Base-by-base conservation (phyloP, 1,140 invertebrate genomes). In the Gonioctena quinquepunctata region DNA sequence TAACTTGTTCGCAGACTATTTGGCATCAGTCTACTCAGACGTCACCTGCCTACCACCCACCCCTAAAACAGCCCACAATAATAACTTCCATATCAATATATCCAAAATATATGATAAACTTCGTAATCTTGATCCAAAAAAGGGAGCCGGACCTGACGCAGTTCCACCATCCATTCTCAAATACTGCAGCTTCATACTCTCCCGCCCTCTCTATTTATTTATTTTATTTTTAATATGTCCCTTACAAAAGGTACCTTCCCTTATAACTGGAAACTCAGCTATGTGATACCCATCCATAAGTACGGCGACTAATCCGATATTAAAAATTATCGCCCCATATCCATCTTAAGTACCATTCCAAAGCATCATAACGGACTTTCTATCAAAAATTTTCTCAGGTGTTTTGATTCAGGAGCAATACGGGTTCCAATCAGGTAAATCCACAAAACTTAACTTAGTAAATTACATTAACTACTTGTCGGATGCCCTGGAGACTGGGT, bases 151-250 rank as follows among this genome's bases (percentile, higher is more conserved):
- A n/a, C n/a, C n/a, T n/a, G n/a, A n/a, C n/a, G n/a, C n/a, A n/a
- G n/a, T n/a, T n/a, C n/a, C n/a, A n/a, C n/a, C n/a, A n/a, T n/a
- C n/a, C n/a, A n/a, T n/a, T n/a, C 27, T 28, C 8, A 28, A 28
- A 8, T 28, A 28, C 27, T 28, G 27, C 4, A 50, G 49, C n/a
- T 50, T 50, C n/a, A 50, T n/a, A 50, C 49, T 50, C 4, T 50
- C 49, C 49, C 49, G 27, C 49, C 18, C 49, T 50, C 49, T 50
- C n/a, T n/a, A n/a, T n/a, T n/a, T n/a, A n/a, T n/a, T n/a, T n/a
- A n/a, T 50, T 50, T 50, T 50, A 50, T 50, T 50, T 59, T 59
- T n/a, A 59, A 59, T 26, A 59, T 22, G 23, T 59, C 56, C 56
- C 23, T 59, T 23, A 7, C 56, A 59, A 59, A 6, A 8, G 56